Evolutionary conservation across 2,113 vertebrate species (phyloP), one percentile per base, ranked within the genome.

Genomic region (Neolamprologus sp.): DNA sequence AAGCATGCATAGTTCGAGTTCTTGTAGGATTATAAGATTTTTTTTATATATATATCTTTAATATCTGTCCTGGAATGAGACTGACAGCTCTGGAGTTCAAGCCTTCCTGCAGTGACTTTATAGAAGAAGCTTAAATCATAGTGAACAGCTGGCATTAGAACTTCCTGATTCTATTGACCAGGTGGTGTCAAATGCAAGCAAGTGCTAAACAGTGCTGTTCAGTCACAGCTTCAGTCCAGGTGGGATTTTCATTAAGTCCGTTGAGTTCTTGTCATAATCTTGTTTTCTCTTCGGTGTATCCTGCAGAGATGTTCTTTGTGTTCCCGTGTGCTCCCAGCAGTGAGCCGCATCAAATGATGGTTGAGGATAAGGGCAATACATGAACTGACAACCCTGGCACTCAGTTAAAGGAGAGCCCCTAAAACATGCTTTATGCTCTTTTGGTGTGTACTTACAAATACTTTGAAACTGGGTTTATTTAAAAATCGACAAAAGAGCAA

Each of bases 1-100:
- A 58, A 85, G 93, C 95, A 96, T 95, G 92, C 93, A 94, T 87
- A 90, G 89, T 89, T 92, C 31, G 85, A 40, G 31, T 75, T 91
- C 78, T 81, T 78, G 80, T 84, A 75, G 73, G 71, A 57, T 82
- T 87, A 81, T 45, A 84, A 37, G 31, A 80, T 88, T 79, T 60
- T 57, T 12, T 19, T 75, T 5, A 85, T 6, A 81, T 65, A 65
- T 68, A 68, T 68, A 54, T 55, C 60, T 88, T 51, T 80, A 9
- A 19, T 28, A 84, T 87, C 23, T 85, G 33, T 82, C 53, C 54
- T 51, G 42, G 55, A 71, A 60, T 23, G 42, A 84, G 23, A 80
- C 47, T 37, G 65, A 28, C 47, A 49, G 73, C 80, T 68, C 73
- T 75, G 45, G 53, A n/a, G 31, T 65, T 82, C n/a, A 49, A 58